Base-by-base conservation (phyloP, 2,113 vertebrate genomes). In the Pelecanus crispus region DNA sequence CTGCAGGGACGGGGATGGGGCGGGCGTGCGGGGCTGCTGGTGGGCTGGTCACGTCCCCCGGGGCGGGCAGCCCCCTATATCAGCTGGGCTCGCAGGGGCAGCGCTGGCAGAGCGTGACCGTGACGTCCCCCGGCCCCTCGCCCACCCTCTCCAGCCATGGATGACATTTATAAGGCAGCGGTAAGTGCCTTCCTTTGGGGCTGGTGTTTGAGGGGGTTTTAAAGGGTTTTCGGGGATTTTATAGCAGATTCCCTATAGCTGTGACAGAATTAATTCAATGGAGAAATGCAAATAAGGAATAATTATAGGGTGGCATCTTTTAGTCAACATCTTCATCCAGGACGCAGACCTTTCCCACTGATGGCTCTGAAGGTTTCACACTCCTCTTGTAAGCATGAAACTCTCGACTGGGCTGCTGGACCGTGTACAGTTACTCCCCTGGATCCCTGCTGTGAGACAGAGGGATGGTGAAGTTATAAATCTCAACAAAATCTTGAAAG, bases 101-200 rank as follows among this genome's bases (percentile, higher is more conserved):
- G 96, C 29, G 20, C 88, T 58, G 45, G 90, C 96, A 97, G 83
- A 97, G 75, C 7, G 68, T 2, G 47, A 66, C 55, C 3, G 18
- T 9, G 44, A 56, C 38, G 3, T 74, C 77, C 92, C 77, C 66
- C 47, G 3, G 56, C 88, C 91, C 82, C 65, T 72, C 28, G 40
- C 45, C 44, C 67, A 40, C 40, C 67, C 50, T 81, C 81, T 72
- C 26, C 81, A 20, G 95, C 90, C 96, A 99, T 99, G 98, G 98
- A 99, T 95, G 98, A 99, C 95, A 98, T 98, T 87, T 99, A 99
- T 68, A 99, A 99, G 90, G 98, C 98, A 86, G 98, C 98, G 95
- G 98, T 99, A 94, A 98, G 98, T 98, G 85, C 12, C 72, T 79
- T 70, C 40, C 36, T 50, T 9, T 1, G 71, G 66, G 63, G 40